A percentile compares a stretch with the other conserved stretches of the same genome.
These are phyloP conservation scores for Sarcophaga variegata DNA, from an alignment of 2,888 invertebrate species.

Conservation along the genomic window DNA sequence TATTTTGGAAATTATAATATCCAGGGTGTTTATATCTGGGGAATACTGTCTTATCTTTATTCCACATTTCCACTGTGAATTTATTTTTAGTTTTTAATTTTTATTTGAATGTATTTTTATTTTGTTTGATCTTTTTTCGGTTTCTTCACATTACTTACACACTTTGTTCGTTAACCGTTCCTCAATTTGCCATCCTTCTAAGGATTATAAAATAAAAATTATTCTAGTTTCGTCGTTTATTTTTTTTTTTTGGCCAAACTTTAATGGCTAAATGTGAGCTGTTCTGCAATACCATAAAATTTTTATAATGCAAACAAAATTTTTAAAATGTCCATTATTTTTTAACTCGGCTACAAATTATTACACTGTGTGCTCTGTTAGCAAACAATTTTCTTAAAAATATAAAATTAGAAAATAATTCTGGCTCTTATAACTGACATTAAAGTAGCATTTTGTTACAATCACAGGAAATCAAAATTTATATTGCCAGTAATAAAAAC, in stretches of 20 bases:
- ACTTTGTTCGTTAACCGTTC: no score
- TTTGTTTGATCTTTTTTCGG: no score
- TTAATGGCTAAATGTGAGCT: background rate
- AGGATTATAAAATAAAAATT: no score
- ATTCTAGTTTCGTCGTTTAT: background rate
- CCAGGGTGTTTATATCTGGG: no score
- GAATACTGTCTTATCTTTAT: no score
- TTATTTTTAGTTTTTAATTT: no score
- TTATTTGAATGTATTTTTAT: no score
- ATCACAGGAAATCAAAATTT: constrained; percentile 10
- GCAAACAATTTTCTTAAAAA: no score
- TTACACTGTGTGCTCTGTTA: background rate
- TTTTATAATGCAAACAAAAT: background rate
- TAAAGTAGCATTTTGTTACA: constrained; percentile 8
- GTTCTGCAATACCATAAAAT: background rate
- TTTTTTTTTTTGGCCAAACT: background rate
- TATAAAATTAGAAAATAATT: background rate
- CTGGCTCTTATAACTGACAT: background rate
- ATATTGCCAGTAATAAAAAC: background rate
- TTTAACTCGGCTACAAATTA: background rate
- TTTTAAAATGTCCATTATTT: background rate
- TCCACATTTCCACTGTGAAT: no score
- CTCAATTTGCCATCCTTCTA: no score
- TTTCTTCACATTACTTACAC: no score
- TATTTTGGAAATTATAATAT: no score